Evolutionary conservation across 2,113 vertebrate genomes (phyloP), one percentile per base, ranked within the genome.

Genomic region (Gasterosteus nipponicus): DNA sequence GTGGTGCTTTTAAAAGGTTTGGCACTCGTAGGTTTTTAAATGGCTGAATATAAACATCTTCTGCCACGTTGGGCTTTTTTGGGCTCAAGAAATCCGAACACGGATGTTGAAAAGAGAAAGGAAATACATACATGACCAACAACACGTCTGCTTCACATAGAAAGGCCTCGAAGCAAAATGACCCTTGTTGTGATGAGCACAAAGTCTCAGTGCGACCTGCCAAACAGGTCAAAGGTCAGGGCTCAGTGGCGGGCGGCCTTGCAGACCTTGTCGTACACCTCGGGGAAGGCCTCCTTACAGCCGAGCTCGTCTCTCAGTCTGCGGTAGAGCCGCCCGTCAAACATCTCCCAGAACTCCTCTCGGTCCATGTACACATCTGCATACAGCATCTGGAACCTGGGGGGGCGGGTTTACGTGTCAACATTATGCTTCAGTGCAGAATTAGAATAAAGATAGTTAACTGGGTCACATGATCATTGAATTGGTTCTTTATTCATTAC

Each of bases 271-370:
- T 99, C 95, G 3, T 97, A 99, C 59, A 98, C 97, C 87, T 99
- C 98, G 0, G 98, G 98, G 87, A 99, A 99, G 70, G 98, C 97
- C 0, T 95, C 94, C 77, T 95, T 94, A 91, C 97, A 98, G 57
- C 93, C 92, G 1, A 98, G 94, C 75, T 97, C 88, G 26, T 97
- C 91, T 86, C 98, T 95, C 74, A 99, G 92, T 90, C 93, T 95
- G 82, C 97, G 96, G 85, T 99, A 99, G 16, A 99, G 86, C 0
- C 92, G 93, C 59, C 97, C 97, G 1, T 99, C 98, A 78, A 99
- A 99, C 98, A 99, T 99, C 89, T 99, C 95, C 98, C 98, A 99
- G 90, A 99, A 99, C 89, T 99, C 97, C 84, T 97, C 94, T 5
- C 96, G 94, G 69, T 95, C 95, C 98, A 99, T 98, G 83, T 99